Percentiles rank a stretch among this genome's conserved stretches.
Evolutionary conservation across 2,797 vertebrate genomes (phyloP).

Genomic region (Ficedula albicollis): DNA sequence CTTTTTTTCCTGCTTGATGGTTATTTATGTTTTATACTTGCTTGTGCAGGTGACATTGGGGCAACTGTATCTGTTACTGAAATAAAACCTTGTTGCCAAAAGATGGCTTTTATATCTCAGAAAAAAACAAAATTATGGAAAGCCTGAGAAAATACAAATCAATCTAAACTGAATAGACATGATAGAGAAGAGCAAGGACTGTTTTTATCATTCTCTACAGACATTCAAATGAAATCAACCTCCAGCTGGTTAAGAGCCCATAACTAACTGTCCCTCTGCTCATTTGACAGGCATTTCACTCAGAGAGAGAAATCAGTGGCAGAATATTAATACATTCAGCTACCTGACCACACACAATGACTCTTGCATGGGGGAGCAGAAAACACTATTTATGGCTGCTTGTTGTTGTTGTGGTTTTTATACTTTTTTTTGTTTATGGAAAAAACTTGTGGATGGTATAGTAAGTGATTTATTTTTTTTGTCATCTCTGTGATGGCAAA

Average conservation of each 20-base stretch:
- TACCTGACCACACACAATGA: not conserved
- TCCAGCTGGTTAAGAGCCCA: slow-evolving; percentile 24
- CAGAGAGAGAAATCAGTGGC: not conserved
- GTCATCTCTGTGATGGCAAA: not conserved
- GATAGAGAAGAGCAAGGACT: not conserved
- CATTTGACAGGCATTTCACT: not conserved
- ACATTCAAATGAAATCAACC: slow-evolving; percentile 34
- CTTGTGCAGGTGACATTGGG: not conserved
- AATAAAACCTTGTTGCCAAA: not conserved
- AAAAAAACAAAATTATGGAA: not conserved
- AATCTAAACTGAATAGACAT: not conserved
- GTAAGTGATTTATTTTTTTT: not conserved
- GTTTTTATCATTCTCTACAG: not conserved
- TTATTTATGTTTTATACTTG: not conserved
- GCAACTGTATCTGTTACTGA: not conserved
- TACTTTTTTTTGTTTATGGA: not conserved
- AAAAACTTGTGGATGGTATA: not conserved
- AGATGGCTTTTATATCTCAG: not conserved
- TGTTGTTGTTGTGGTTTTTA: not conserved
- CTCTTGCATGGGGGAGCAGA: not conserved
- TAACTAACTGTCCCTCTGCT: slow-evolving; percentile 5
- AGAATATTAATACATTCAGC: not conserved
- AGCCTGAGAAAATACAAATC: not conserved
- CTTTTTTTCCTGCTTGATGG: not conserved
- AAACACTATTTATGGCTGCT: not conserved